Percentiles rank a stretch among this genome's conserved stretches.
phyloP scores from a whole-genome alignment of 2,113 vertebrate genomes.

The Charadrius vociferus region DNA sequence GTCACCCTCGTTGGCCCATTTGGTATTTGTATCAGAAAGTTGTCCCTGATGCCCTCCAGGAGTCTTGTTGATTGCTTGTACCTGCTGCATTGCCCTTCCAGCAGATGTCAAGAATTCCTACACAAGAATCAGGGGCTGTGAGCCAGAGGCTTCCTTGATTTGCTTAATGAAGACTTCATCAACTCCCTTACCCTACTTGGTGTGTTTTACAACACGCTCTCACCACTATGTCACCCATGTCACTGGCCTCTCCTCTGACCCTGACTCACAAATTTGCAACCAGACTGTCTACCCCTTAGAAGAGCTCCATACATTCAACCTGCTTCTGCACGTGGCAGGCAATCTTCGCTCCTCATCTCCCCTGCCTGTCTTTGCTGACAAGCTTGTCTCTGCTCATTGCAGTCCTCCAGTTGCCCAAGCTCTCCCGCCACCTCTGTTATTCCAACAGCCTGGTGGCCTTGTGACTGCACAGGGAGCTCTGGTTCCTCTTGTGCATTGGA shows the following conservation, averaged over 20 bases:
- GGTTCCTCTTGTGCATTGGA: background rate
- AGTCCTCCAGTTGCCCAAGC: background rate
- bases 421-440: background rate
- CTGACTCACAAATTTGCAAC: background rate
- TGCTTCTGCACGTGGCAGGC: background rate
- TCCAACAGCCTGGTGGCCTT: background rate
- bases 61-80: background rate
- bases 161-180: background rate
- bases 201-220: background rate
- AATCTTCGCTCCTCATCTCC: background rate
- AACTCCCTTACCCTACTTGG: background rate
- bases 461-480: background rate
- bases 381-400: background rate
- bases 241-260: background rate
- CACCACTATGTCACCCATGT: background rate
- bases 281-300: background rate
- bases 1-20: accelerated
- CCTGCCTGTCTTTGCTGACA: background rate
- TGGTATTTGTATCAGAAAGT: background rate
- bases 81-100: background rate
- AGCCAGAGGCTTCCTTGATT: background rate
- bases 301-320: background rate
- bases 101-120: background rate
- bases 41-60: background rate
- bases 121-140: background rate